A percentile compares a stretch with the other conserved stretches of the same genome.
Conservation (phyloP, 2,888 invertebrate species). For the Orgyia antiqua region DNA sequence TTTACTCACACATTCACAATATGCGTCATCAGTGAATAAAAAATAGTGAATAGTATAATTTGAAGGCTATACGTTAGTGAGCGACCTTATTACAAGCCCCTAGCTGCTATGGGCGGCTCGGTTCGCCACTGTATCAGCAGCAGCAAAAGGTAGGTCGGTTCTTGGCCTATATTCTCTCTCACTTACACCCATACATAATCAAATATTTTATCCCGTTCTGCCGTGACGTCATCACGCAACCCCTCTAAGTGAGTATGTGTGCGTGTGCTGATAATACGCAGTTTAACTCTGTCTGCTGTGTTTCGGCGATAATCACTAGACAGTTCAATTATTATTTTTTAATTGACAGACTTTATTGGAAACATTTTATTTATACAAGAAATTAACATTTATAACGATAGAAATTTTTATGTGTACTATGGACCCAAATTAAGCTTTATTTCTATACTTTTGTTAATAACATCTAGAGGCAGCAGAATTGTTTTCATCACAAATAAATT, state of each 20-base stretch:
- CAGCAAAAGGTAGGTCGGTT: constrained; percentile 66
- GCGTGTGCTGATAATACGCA: constrained; percentile 46
- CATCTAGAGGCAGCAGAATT: too few relatives aligned
- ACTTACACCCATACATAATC: constrained; percentile 27
- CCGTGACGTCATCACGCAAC: constrained; percentile 70
- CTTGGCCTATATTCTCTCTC: constrained; percentile 72
- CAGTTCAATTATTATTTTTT: constrained; percentile 17
- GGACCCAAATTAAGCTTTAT: too few relatives aligned
- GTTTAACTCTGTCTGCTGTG: constrained; percentile 24
- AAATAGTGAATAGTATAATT: constrained; percentile 33
- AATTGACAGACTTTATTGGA: too few relatives aligned
- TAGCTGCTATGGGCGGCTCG: constrained; percentile 44
- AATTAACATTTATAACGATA: too few relatives aligned
- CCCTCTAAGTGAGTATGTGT: constrained; percentile 42
- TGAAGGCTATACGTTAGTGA: constrained; percentile 29
- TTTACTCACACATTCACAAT: neutral
- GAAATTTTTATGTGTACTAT: too few relatives aligned
- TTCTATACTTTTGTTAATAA: too few relatives aligned
- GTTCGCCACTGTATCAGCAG: constrained; percentile 51
- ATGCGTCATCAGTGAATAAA: constrained; percentile 24
- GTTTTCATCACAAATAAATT: too few relatives aligned
- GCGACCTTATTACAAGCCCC: constrained; percentile 51
- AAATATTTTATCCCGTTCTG: constrained; percentile 37
- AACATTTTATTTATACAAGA: too few relatives aligned
- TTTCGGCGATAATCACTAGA: constrained; percentile 33